These are phyloP conservation scores for Hiodon tergisus DNA, from an alignment of 2,113 vertebrate species.

Conservation along the genomic window DNA sequence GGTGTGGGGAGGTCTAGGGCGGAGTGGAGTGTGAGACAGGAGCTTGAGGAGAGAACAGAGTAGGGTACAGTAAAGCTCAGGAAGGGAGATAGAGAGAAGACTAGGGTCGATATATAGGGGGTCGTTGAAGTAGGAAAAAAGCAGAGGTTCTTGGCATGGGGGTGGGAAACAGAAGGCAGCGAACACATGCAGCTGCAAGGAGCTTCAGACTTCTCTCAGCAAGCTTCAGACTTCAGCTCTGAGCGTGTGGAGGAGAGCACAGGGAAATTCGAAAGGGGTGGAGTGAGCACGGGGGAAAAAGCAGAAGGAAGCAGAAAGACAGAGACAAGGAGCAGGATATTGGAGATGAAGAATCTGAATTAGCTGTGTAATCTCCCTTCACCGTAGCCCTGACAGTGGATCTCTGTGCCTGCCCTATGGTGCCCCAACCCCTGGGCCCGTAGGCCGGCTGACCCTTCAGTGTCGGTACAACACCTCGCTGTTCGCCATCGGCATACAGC, in stretches of 20 bases:
- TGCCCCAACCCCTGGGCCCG: background rate
- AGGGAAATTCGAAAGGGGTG: fast-evolving
- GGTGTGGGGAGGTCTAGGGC: background rate
- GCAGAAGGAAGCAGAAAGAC: too few relatives aligned
- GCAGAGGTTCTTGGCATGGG: too few relatives aligned
- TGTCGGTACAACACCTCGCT: conserved; percentile 20
- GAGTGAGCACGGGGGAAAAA: conserved; percentile 14
- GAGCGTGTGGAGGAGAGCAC: conserved; percentile 25
- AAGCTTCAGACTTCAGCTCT: too few relatives aligned
- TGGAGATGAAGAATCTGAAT: background rate
- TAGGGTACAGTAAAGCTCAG: too few relatives aligned
- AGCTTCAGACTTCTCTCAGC: too few relatives aligned
- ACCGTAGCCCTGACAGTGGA: conserved; percentile 17
- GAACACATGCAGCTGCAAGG: too few relatives aligned
- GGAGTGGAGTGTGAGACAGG: background rate
- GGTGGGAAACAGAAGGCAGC: too few relatives aligned
- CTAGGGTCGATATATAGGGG: too few relatives aligned
- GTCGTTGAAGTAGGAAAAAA: too few relatives aligned
- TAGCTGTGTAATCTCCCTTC: background rate
- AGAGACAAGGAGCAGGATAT: background rate
- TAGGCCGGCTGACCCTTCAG: conserved; percentile 4
- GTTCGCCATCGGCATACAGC: background rate
- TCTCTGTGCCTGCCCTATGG: conserved; percentile 24
- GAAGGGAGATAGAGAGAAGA: background rate
- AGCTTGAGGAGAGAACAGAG: background rate